Evolutionary conservation across 2,113 vertebrate species (phyloP), one percentile per base, ranked within the genome.

Genomic region (Rutilus rutilus): DNA sequence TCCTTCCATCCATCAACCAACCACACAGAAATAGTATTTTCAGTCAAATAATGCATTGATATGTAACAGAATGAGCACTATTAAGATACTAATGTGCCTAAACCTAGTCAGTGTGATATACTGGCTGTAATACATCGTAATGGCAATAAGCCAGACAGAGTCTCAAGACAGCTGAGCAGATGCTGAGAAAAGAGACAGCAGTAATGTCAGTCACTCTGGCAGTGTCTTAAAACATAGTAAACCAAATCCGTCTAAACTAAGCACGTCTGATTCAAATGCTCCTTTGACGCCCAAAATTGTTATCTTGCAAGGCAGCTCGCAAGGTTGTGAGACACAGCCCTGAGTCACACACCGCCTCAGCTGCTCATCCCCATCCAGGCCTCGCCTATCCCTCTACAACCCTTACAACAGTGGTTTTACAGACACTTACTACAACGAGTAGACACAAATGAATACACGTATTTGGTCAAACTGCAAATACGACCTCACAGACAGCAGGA

Each of bases 321-420:
- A 36, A 62, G 60, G 77, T 6, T 57, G 76, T 67, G 71, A 85
- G 78, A 50, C 80, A n/a, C 80, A 69, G 64, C 80, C 80, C 59
- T 54, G 54, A 76, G 67, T 30, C 80, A 77, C 21, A 60, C 36
- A 82, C 2, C 64, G 50, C 69, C 47, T 64, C 69, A 50, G n/a
- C 39, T 82, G 54, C 39, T 60, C 25, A n/a, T 39, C 14, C 14
- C 27, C 21, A 74, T 39, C 67, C 77, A 47, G 76, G 77, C 82
- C 82, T 83, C 67, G 82, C 67, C 65, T 83, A 57, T 1, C 30
- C 12, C 17, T 33, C 33, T 27, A 19, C 5, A 47, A 42, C 78
- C 39, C 6, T 47, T 11, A 25, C 10, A 80, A 65, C n/a, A 65
- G 7, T 17, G 47, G 11, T 6, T 73, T 25, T 42, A 25, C 67